phyloP scores from a whole-genome alignment of 64 coral and sea anemone genomes.

The Montipora capricornis region DNA sequence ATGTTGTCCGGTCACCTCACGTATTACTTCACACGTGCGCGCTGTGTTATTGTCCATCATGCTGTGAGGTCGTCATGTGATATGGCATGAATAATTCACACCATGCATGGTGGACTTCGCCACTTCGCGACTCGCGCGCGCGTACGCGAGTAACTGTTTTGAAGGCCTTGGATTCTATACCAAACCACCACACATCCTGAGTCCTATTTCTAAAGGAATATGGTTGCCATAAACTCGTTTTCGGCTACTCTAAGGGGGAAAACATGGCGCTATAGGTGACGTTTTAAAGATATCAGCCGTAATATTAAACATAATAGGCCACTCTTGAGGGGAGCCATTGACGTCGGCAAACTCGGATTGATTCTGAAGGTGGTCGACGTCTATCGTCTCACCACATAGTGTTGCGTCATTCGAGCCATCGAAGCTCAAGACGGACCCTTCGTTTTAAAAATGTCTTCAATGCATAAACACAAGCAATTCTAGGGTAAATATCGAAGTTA shows the following conservation, averaged over 20 bases:
- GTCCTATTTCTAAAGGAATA: neutral
- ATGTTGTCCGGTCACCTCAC: neutral
- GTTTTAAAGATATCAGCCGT: neutral
- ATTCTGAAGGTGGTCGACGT: neutral
- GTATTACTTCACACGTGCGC: constrained; percentile 13
- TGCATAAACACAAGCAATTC: neutral
- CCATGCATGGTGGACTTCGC: neutral
- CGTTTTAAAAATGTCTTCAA: neutral
- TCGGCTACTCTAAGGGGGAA: no score
- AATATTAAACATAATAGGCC: constrained; percentile 18
- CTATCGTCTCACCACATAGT: neutral
- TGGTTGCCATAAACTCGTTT: neutral
- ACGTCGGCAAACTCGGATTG: neutral
- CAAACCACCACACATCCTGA: neutral
- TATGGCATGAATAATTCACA: constrained; percentile 35
- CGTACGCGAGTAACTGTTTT: neutral
- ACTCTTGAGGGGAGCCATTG: neutral
- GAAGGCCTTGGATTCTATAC: neutral
- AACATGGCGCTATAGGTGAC: neutral
- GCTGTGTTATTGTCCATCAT: neutral
- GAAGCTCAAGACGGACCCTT: neutral
- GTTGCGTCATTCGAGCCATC: neutral
- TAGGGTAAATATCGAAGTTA: neutral
- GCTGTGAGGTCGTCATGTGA: constrained; percentile 33
- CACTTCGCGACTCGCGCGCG: neutral